phyloP scores from a whole-genome alignment of 2,888 invertebrate species.

The Dynastes tityus region DNA sequence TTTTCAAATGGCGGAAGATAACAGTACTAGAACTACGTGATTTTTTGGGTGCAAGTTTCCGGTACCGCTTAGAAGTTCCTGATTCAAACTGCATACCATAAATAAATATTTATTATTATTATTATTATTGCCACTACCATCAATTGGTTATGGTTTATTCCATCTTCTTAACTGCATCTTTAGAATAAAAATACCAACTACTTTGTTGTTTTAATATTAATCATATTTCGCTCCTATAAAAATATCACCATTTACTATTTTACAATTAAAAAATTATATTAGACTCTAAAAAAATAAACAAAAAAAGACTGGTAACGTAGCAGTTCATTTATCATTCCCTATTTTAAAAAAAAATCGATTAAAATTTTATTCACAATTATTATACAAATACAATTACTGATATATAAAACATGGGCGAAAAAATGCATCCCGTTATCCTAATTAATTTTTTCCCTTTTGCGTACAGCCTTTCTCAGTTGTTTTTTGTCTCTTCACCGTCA shows the following conservation, averaged over 20 bases:
- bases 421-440: not conserved
- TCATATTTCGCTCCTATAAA: constrained; percentile 24
- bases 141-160: no score
- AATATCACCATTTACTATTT: constrained; percentile 43
- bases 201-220: constrained; percentile 22
- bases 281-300: constrained; percentile 22
- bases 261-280: constrained; percentile 36
- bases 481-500: not conserved
- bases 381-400: constrained; percentile 8
- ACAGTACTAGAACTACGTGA: no score
- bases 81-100: no score
- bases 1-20: no score
- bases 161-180: constrained; percentile 33
- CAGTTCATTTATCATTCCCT: constrained; percentile 6
- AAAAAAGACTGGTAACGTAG: constrained; percentile 31
- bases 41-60: no score
- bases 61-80: no score
- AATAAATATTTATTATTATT: not conserved
- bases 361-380: constrained; percentile 24
- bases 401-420: constrained; percentile 24
- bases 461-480: no score
- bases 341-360: constrained; percentile 15
- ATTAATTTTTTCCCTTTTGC: no score
- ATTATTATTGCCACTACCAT: not conserved
- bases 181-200: constrained; percentile 32